Percentiles rank a stretch among this genome's conserved stretches.
Conservation (phyloP, 2,888 invertebrate species). For the Drosophila longiperda region DNA sequence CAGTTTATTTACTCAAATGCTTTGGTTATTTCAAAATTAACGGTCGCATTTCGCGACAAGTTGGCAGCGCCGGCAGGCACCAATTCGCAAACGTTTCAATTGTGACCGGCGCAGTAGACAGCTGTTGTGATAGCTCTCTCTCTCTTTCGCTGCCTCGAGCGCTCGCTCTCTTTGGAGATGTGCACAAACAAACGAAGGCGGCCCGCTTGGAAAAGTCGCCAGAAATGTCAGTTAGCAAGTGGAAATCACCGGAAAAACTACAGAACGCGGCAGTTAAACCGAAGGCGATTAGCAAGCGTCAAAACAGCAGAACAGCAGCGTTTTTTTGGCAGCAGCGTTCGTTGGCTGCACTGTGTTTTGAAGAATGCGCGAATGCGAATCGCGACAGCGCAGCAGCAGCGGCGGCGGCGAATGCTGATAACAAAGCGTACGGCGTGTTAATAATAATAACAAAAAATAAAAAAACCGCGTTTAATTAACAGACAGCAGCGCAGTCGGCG, state of each 20-base stretch:
- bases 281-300: constrained; percentile 44
- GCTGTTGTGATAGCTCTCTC: constrained; percentile 35
- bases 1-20: background rate
- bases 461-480: constrained; percentile 73
- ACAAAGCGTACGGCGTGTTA: constrained; percentile 73
- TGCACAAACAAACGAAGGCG: constrained; percentile 60
- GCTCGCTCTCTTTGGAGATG: constrained; percentile 39
- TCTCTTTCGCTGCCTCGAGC: constrained; percentile 3
- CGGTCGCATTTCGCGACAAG: constrained; percentile 29
- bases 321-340: constrained; percentile 41
- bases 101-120: constrained; percentile 55
- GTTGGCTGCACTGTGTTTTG: constrained; percentile 40
- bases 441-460: constrained; percentile 72
- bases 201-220: constrained; percentile 69
- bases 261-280: constrained; percentile 65
- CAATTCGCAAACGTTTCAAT: constrained; percentile 40
- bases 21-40: constrained; percentile 50
- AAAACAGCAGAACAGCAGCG: constrained; percentile 44
- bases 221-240: constrained; percentile 75
- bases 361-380: constrained; percentile 63
- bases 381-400: constrained; percentile 29
- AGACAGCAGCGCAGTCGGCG: constrained; percentile 63
- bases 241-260: constrained; percentile 82
- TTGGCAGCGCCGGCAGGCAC: constrained; percentile 42
- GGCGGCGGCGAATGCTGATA: constrained; percentile 65